Conservation (phyloP, 2,888 invertebrate species). For the Chymomyza fuscimana region DNA sequence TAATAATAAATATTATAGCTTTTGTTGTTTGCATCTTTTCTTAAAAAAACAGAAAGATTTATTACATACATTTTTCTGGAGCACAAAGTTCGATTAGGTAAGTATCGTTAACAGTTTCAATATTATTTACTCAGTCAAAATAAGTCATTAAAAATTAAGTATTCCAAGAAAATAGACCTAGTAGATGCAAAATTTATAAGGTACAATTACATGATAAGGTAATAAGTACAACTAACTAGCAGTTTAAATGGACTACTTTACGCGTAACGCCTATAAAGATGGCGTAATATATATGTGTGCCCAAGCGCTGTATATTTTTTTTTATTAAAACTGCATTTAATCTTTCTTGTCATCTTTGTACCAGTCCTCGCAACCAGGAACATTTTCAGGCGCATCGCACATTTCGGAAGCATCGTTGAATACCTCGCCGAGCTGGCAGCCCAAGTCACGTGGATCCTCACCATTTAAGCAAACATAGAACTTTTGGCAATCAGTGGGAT, state of each 20-base stretch:
- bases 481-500: conserved; percentile 93
- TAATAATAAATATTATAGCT: too few species aligned
- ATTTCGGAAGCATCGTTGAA: conserved; percentile 91
- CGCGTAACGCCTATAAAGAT: not conserved
- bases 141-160: not conserved
- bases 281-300: not conserved
- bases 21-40: too few species aligned
- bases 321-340: conserved; percentile 36
- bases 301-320: not conserved
- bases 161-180: not conserved
- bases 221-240: not conserved
- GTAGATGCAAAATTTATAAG: not conserved
- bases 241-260: not conserved
- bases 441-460: conserved; percentile 91
- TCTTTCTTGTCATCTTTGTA: conserved; percentile 86
- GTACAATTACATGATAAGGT: not conserved
- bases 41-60: not conserved
- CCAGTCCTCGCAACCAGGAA: conserved; percentile 95
- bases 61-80: not conserved
- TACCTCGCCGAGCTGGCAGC: conserved; percentile 92
- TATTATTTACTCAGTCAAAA: not conserved
- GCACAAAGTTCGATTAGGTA: not conserved
- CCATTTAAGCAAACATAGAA: conserved; percentile 95
- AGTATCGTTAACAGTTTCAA: not conserved
- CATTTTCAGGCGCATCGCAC: conserved; percentile 95